Base-by-base conservation (phyloP, 2,113 vertebrate genomes). In the Tauraco erythrolophus region DNA sequence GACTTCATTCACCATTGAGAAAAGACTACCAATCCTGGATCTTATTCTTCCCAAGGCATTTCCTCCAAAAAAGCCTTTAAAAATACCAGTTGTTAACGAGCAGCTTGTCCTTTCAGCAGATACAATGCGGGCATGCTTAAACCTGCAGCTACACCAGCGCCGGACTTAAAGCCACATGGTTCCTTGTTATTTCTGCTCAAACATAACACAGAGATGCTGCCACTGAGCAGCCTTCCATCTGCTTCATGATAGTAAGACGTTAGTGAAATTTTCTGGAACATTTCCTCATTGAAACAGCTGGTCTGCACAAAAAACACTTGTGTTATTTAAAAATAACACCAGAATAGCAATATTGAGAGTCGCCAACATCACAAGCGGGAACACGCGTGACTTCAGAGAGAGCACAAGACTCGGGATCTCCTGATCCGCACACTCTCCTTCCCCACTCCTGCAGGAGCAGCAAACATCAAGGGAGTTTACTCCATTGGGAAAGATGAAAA, bases 81-180 rank as follows among this genome's bases (percentile, higher is more conserved):
- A 92, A 84, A 37, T 5, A 4, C 43, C 80, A 45, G 35, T 84
- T 75, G 91, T 66, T 92, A 96, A 94, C 1, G 88, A 97, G 95
- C 96, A 92, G 92, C 88, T 81, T 61, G 88, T 91, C 91, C 92
- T 94, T 95, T 92, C 88, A 89, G 16, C 56, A 79, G 51, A 18
- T 25, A 95, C 91, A 94, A 89, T 60, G 87, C 64, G 81, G 83
- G 71, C 92, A 65, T 83, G 95, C 84, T 92, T 23, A n/a, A 80
- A 95, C 95, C 83, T 22, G 88, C 69, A 43, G 90, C 88, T 78
- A 76, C 48, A 83, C 68, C 82, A 76, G 56, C 0, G 6, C 2
- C 0, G 33, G 84, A 78, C 94, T 83, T 85, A 37, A 65, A 48
- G 64, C 85, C 82, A 84, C 53, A 4, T 0, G 14, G 76, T 50